Base-by-base conservation (phyloP, 37 sponge, comb jelly and placozoan species). In the Hormiphora californensis region DNA sequence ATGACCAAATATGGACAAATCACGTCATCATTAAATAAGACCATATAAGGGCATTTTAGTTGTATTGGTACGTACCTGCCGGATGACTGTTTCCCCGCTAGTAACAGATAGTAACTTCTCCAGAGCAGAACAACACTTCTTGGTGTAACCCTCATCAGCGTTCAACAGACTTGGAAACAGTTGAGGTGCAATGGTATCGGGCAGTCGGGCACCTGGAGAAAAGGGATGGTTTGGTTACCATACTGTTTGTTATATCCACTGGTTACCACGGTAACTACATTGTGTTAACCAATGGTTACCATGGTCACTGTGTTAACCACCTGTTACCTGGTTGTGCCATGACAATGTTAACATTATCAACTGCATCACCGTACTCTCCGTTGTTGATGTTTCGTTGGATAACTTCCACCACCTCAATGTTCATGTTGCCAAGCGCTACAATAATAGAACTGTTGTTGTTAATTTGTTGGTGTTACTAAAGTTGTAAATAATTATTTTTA, bases 311-410 rank as follows among this genome's bases (percentile, higher is more conserved):
- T 17, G 53, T 17, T 17, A 49, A 49, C 9, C 53, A 17, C 12
- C 53, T 17, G 53, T 49, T 17, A 49, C 12, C 68, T 5, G 68
- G 5, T 1, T 65, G 12, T 9, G 68, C 31, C 3, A 4, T 9
- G 68, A 65, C 36, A 39, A 65, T 65, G 38, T 65, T 65, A 39
- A 65, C 34, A 19, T 19, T 65, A 32, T 65, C 68, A 36, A 65
- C 68, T 21, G 68, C 68, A 3, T 65, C 68, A 30, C 68, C 34
- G 38, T 33, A 65, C 68, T 65, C 38, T 7, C 68, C 68, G 36
- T 65, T 65, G 39, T 65, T 65, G 7, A 65, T 65, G 36, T 65
- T 32, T 25, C 68, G 5, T 7, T 8, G 32, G 5, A 65, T 65
- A 7, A 65, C 68, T 4, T 65, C 11, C 1, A 25, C 12, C 39